Percentiles rank a stretch among this genome's conserved stretches.
phyloP scores from a whole-genome alignment of 1,140 invertebrate species.

The Pristionchus pacificus region DNA sequence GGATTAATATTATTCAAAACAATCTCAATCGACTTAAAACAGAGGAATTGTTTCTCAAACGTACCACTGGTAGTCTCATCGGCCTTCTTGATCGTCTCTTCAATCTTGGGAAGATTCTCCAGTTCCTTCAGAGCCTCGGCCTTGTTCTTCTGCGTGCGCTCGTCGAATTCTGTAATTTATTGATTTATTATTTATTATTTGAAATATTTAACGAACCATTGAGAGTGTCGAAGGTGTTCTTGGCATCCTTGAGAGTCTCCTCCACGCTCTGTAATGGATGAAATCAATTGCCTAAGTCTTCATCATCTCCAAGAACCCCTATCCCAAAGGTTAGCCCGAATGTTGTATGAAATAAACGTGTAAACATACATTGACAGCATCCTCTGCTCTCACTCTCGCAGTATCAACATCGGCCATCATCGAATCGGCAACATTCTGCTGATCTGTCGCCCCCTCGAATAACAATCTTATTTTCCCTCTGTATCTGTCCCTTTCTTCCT shows the following conservation, averaged over 20 bases:
- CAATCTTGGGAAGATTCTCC: conserved; percentile 39
- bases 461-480: too few relatives aligned
- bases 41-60: conserved; percentile 6
- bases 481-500: too few relatives aligned
- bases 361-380: conserved; percentile 40
- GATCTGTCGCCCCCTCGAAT: conserved; percentile 25
- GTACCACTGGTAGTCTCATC: background rate
- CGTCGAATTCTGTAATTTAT: conserved; percentile 41
- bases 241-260: conserved; percentile 36
- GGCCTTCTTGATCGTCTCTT: conserved; percentile 31
- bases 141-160: conserved; percentile 49
- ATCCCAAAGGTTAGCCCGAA: too few relatives aligned
- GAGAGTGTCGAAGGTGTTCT: conserved; percentile 24
- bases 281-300: too few relatives aligned
- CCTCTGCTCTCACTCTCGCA: conserved; percentile 32
- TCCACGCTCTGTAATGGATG: too few relatives aligned
- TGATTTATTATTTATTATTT: too few relatives aligned
- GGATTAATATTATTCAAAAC: conserved; percentile 26
- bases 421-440: conserved; percentile 34
- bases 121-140: conserved; percentile 46
- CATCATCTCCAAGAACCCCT: too few relatives aligned
- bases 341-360: too few relatives aligned
- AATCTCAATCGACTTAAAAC: too few relatives aligned
- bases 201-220: too few relatives aligned
- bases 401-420: conserved; percentile 36